Evolutionary conservation across 2,888 invertebrate genomes (phyloP).

Genomic region (Antitype chi): DNA sequence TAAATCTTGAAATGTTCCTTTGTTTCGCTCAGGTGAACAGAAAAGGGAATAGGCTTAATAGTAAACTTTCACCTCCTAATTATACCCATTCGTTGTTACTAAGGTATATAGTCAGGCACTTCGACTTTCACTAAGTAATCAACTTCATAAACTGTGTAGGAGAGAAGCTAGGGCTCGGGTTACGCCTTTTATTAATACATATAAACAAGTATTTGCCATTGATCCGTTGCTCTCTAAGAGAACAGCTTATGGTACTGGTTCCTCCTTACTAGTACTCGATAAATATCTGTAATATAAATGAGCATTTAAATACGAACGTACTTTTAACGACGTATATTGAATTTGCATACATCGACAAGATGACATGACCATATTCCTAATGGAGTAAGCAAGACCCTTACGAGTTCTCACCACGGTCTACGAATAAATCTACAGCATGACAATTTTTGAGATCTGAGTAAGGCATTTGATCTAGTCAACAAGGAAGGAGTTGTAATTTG

Average conservation of each 20-base stretch:
- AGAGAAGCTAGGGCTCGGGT: constrained; percentile 46
- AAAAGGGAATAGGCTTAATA: constrained; percentile 53
- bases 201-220: constrained; percentile 60
- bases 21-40: constrained; percentile 42
- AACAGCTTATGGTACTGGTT: constrained; percentile 50
- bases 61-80: constrained; percentile 62
- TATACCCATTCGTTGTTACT: constrained; percentile 55
- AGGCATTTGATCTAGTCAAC: constrained; percentile 13
- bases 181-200: constrained; percentile 51
- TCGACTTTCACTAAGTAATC: constrained; percentile 63
- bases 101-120: constrained; percentile 42
- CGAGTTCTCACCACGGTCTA: neutral
- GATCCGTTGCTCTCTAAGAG: constrained; percentile 44
- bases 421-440: neutral
- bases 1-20: constrained; percentile 39
- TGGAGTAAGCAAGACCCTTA: neutral
- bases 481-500: neutral
- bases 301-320: neutral
- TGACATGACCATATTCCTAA: neutral
- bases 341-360: constrained; percentile 10
- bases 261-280: constrained; percentile 13
- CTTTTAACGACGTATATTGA: neutral
- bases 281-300: constrained; percentile 18
- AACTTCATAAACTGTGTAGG: constrained; percentile 61
- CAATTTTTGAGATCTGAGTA: neutral